Evolutionary conservation across 2,797 vertebrate genomes (phyloP), one percentile per base, ranked within the genome.

Genomic region (Danio albolineatus): DNA sequence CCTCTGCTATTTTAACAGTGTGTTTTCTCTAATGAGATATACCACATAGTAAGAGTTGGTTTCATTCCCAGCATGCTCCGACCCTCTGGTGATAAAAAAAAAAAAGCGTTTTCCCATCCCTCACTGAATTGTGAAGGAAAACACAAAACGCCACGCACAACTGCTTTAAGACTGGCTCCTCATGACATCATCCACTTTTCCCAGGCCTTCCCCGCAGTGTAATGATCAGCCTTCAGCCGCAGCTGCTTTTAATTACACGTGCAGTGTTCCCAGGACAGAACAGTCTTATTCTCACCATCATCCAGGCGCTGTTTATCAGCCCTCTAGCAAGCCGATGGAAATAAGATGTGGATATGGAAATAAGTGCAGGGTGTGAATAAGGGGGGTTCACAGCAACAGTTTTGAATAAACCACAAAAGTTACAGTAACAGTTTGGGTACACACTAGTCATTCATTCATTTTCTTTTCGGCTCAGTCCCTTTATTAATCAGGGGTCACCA

Each of bases 161-260:
- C 21, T 57, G 28, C 61, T 65, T 65, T 71, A 65, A 41, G 69
- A 77, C 77, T 59, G 71, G 69, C 54, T 81, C 77, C 21, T 76
- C 49, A 77, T 89, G 83, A 85, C 83, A 82, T 82, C 77, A 72
- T 69, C 43, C 36, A 21, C 59, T 73, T 78, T 80, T 83, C 79
- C 77, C 84, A 83, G 71, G 53, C 76, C 82, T 51, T 59, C 71
- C 71, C 38, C 62, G 49, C 10, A 41, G 44, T 12, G 69, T 86
- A 80, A 85, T 72, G 78, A 77, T 57, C 46, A 73, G 60, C 83
- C 65, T 73, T 38, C 61, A 59, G 60, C 60, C 73, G 48, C 90
- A 90, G 86, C 89, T 91, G 89, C 84, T 86, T 88, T 87, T 88
- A 88, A 86, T 92, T 89, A 87, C 78, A 81, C 84, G 44, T 81